Conservation (phyloP, 2,113 vertebrate genomes). For the Xyliphius kryptos region DNA sequence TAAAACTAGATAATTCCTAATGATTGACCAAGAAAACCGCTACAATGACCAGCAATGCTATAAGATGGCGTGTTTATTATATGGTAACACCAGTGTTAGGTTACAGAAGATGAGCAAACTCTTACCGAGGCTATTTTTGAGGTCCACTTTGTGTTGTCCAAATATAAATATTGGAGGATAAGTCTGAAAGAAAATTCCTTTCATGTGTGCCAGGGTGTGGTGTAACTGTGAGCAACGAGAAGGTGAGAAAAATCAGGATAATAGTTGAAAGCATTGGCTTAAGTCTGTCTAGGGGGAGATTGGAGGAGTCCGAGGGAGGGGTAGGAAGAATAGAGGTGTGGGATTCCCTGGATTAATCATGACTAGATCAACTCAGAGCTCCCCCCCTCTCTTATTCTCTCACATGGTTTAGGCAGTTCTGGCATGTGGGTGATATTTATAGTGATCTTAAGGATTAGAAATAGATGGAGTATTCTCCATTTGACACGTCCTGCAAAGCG, state of each 20-base stretch:
- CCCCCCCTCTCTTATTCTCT: no score
- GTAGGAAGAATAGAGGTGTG: neutral
- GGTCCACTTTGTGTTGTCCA: neutral
- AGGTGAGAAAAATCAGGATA: constrained; percentile 10
- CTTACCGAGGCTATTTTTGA: no score
- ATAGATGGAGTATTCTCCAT: constrained; percentile 41
- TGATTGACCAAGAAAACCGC: no score
- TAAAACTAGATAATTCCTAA: no score
- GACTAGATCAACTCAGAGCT: constrained; percentile 30
- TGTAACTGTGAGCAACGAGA: constrained; percentile 14
- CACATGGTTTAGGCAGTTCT: constrained; percentile 34
- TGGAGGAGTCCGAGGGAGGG: no score
- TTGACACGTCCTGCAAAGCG: constrained; percentile 27
- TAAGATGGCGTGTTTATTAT: no score
- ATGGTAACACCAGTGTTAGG: no score
- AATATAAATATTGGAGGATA: neutral
- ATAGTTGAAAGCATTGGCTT: constrained; percentile 2
- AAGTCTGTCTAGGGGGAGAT: no score
- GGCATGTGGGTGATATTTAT: constrained; percentile 53
- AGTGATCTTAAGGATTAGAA: constrained; percentile 66
- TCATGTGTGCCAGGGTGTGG: constrained; percentile 5
- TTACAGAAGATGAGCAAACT: no score
- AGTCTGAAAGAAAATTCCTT: constrained; percentile 8
- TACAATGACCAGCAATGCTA: no score
- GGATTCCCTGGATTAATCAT: constrained; percentile 33